phyloP scores from a whole-genome alignment of 2,113 vertebrate species.

The Podiceps cristatus region DNA sequence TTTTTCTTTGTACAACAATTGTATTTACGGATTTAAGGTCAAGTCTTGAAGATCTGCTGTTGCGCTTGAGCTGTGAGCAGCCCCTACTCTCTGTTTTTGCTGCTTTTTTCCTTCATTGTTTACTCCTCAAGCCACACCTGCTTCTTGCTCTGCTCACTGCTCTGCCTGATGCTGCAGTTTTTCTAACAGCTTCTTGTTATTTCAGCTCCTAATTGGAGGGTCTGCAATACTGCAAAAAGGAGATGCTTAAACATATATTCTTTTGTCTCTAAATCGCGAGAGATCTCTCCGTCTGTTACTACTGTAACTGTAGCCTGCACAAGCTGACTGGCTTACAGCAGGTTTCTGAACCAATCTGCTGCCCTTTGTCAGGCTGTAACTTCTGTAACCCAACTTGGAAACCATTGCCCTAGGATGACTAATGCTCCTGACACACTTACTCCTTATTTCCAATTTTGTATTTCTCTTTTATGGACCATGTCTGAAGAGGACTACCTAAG shows the following conservation, averaged over 20 bases:
- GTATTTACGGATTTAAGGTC: background rate
- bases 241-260: background rate
- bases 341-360: background rate
- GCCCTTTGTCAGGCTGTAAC: background rate
- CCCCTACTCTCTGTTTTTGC: background rate
- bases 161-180: background rate
- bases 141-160: background rate
- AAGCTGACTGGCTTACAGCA: background rate
- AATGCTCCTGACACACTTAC: background rate
- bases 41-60: background rate
- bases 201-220: background rate
- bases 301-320: background rate
- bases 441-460: background rate
- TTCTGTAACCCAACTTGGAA: background rate
- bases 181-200: background rate
- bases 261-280: background rate
- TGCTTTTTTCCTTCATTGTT: background rate
- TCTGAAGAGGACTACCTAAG: background rate
- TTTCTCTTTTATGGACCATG: background rate
- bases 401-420: accelerated
- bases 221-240: background rate
- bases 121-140: background rate
- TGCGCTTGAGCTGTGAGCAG: background rate
- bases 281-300: background rate
- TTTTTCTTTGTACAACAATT: background rate